These are phyloP conservation scores for Crotalus helleri DNA, from an alignment of 2,113 vertebrate species.

Conservation along the genomic window DNA sequence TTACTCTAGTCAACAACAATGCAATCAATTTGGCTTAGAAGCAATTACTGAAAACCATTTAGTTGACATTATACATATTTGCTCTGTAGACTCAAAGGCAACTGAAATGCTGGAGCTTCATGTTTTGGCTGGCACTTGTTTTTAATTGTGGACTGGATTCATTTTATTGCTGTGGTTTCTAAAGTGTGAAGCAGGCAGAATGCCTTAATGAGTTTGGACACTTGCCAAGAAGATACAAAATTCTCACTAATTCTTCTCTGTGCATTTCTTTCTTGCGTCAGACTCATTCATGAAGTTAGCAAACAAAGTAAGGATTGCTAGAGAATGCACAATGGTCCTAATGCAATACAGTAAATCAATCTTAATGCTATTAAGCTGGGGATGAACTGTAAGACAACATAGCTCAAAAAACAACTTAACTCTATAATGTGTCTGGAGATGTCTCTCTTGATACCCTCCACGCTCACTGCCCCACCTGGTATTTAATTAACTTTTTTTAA, in stretches of 20 bases:
- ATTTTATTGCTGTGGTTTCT: background rate
- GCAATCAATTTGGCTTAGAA: background rate
- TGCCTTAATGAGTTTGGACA: background rate
- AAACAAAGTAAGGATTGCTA: background rate
- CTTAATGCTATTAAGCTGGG: background rate
- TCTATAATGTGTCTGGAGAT: background rate
- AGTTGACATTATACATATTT: slow-evolving; percentile 14
- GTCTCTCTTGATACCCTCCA: background rate
- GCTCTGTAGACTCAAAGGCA: background rate
- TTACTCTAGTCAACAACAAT: slow-evolving; percentile 9
- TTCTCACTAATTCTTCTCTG: background rate
- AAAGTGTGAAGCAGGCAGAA: background rate
- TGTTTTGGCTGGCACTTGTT: slow-evolving; percentile 1
- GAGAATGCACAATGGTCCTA: background rate
- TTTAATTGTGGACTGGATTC: background rate
- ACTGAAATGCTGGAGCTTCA: background rate
- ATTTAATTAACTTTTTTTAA: background rate
- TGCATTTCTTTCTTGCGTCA: background rate
- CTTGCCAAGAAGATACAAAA: background rate
- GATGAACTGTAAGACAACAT: background rate
- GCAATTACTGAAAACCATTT: background rate
- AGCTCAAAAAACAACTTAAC: background rate
- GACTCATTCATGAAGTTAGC: background rate
- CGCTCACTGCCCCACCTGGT: background rate
- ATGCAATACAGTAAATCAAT: background rate